Evolutionary conservation across 2,888 invertebrate genomes (phyloP), one percentile per base, ranked within the genome.

Genomic region (Melinaea marsaeus): DNA sequence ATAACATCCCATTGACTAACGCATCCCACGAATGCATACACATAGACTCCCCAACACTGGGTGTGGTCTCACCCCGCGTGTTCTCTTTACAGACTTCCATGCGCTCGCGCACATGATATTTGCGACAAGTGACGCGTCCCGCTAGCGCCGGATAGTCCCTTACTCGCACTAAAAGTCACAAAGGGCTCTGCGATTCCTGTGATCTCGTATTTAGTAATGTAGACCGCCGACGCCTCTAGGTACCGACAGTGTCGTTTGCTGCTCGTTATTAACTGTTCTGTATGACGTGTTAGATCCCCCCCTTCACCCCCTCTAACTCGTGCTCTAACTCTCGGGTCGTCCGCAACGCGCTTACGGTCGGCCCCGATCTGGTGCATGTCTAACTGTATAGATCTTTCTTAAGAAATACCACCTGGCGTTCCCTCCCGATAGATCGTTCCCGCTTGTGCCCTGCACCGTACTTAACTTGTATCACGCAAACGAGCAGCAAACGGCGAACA

Each of bases 91-190:
- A 94, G 94, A 94, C 94, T 94, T 94, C 93, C 94, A 93, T 92
- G 92, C 93, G 90, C 93, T 94, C 92, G 93, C 94, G 92, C 92
- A 92, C 92, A 92, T 93, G 91, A 92, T 94, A 93, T 94, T 94
- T 93, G 83, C 79, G 79, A 84, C 88, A 92, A 91, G 92, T 92
- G 92, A 88, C 88, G 90, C 85, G 81, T 79, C 87, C 86, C 89
- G 91, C 78, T 90, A 90, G 91, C 92, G 86, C 85, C 81, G 80
- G 77, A 83, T 85, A 73, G 76, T 75, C 77, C 77, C 79, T 80
- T 79, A 76, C 79, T 76, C 73, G 85, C 82, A 80, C 86, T 87
- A 85, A 84, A 81, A 72, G 79, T 82, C 82, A 79, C 82, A 80
- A 82, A 81, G 84, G 51, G 51, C 85, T 83, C 85, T 77, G 78